Percentiles rank a stretch among this genome's conserved stretches.
Evolutionary conservation across 2,113 vertebrate species (phyloP).

Genomic region (Ailurus styani): DNA sequence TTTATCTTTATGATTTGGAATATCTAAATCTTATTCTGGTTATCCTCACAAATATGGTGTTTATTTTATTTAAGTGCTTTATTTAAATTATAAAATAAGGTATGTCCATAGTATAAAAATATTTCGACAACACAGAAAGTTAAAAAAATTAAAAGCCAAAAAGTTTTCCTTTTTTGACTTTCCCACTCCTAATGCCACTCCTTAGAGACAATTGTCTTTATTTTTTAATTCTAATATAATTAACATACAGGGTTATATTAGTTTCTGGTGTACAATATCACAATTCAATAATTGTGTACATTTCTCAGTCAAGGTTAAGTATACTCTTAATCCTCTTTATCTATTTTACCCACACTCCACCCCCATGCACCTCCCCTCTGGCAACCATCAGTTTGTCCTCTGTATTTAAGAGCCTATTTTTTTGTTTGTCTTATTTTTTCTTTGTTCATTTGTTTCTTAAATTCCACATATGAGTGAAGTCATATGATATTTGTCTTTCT

Average conservation of each 20-base stretch:
- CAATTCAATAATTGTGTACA: background rate
- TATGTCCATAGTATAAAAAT: background rate
- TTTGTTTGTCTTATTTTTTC: background rate
- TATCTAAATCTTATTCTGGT: background rate
- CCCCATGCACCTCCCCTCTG: background rate
- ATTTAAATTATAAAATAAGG: background rate
- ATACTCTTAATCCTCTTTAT: background rate
- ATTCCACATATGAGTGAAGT: no score
- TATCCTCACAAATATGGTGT: background rate
- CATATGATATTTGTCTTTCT: background rate
- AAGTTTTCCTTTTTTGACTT: background rate
- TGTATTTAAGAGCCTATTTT: background rate
- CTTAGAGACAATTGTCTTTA: background rate
- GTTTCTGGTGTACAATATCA: background rate
- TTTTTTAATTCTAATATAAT: background rate
- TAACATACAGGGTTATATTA: background rate
- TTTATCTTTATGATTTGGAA: background rate
- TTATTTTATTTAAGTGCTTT: background rate
- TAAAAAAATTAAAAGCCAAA: background rate
- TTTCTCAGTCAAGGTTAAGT: background rate
- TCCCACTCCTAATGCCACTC: background rate
- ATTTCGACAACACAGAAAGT: background rate
- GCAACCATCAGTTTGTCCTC: background rate
- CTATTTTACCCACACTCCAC: background rate
- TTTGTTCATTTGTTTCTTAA: background rate